Conservation (phyloP, 2,797 vertebrate species). For the Dipus sagitta region DNA sequence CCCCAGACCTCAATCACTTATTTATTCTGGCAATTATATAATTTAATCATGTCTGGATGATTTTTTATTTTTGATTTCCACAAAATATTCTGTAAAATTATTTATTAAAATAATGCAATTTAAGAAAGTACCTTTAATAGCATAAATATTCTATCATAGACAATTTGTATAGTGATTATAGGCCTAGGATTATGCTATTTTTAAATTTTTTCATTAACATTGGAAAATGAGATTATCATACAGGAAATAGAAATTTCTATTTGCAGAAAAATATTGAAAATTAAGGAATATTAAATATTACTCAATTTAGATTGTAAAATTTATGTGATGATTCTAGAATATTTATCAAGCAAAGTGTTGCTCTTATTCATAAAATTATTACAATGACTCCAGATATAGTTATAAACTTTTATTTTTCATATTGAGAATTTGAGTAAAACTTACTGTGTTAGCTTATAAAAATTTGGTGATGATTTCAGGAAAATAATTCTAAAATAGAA, state of each 20-base stretch:
- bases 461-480: slow-evolving; percentile 41
- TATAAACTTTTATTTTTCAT: slow-evolving; percentile 23
- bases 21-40: neutral
- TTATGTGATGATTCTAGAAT: slow-evolving; percentile 37
- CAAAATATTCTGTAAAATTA: neutral
- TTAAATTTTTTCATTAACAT: neutral
- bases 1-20: neutral
- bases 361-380: slow-evolving; percentile 1
- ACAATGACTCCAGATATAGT: neutral
- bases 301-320: slow-evolving; percentile 11
- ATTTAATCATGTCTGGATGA: neutral
- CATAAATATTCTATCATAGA: slow-evolving; percentile 4
- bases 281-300: slow-evolving; percentile 13
- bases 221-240: neutral
- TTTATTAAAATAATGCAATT: slow-evolving; percentile 29
- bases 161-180: neutral
- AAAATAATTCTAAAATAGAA: slow-evolving; percentile 43
- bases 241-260: neutral
- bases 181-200: neutral
- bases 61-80: slow-evolving; percentile 5
- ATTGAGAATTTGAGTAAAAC: neutral
- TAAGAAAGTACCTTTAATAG: neutral
- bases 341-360: slow-evolving; percentile 16
- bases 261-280: slow-evolving; percentile 14
- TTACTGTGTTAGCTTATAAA: slow-evolving; percentile 25